Evolutionary conservation across 2,113 vertebrate species (phyloP), one percentile per base, ranked within the genome.

Genomic region (Morone chrysops): DNA sequence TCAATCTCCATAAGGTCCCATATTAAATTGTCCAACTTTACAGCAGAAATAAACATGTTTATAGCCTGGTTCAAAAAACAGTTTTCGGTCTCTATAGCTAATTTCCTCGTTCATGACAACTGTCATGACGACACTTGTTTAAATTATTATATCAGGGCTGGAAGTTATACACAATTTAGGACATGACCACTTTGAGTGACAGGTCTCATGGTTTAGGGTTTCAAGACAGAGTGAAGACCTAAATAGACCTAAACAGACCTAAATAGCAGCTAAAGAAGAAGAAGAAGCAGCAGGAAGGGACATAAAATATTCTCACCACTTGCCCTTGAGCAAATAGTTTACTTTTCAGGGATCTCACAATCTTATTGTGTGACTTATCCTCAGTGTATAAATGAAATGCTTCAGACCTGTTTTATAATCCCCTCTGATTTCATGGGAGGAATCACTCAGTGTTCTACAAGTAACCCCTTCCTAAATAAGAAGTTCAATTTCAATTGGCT

Each of bases 401-500:
- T 54, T 82, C 47, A 62, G 79, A 31, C 16, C 31, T 1, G 4
- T 43, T 62, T 59, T 8, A 51, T 63, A 48, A 80, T 59, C 36
- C 57, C 43, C 50, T 48, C 47, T 50, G 70, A 78, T 70, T 82
- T 80, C 66, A 77, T 65, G 50, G 45, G 18, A 31, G 31, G 60
- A 77, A 56, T 36, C 25, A 8, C 22, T 40, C 9, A 3, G 0
- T 57, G 67, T 36, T 87, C 70, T 70, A 20, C 13, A 22, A 13
- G 61, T 40, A 54, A 65, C 71, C 51, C 16, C 41, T 8, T 69
- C 31, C 43, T 18, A 54, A 78, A 81, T 81, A 60, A 57, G 66
- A 81, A 70, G 61, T 73, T 78, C 45, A 77, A 38, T 80, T 77
- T 76, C 61, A 81, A 3, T 1, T 51, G 43, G 66, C 51, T 84